These are phyloP conservation scores for Cryptocheilus praepositus DNA, from an alignment of 2,888 invertebrate species.

Conservation along the genomic window DNA sequence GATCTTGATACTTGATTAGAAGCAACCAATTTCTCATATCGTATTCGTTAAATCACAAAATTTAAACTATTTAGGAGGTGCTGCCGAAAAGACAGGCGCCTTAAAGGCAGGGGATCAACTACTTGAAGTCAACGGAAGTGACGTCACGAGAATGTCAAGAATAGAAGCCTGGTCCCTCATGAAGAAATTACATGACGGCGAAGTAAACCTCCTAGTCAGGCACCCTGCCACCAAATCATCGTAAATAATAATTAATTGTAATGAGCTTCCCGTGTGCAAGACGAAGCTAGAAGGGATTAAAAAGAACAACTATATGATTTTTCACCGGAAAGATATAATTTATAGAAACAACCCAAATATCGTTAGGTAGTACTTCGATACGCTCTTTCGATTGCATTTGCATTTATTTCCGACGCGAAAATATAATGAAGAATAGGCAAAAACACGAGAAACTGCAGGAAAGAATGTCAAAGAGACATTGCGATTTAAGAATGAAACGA, in stretches of 20 bases:
- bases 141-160: slow-evolving; percentile 89
- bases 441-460: too few relatives aligned
- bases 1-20: too few relatives aligned
- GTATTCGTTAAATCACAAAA: background rate
- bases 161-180: slow-evolving; percentile 96
- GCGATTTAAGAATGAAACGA: too few relatives aligned
- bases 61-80: slow-evolving; percentile 81
- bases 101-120: slow-evolving; percentile 92
- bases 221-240: slow-evolving; percentile 74
- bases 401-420: too few relatives aligned
- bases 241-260: slow-evolving; percentile 64
- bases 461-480: too few relatives aligned
- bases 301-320: too few relatives aligned
- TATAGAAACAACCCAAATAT: too few relatives aligned
- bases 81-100: slow-evolving; percentile 90
- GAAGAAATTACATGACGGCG: slow-evolving; percentile 91
- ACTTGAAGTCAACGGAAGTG: slow-evolving; percentile 87
- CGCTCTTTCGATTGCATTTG: too few relatives aligned
- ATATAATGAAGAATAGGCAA: too few relatives aligned
- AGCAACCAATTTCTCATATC: background rate
- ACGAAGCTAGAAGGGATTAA: too few relatives aligned
- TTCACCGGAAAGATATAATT: too few relatives aligned
- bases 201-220: slow-evolving; percentile 81
- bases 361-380: too few relatives aligned
- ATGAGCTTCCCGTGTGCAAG: slow-evolving; percentile 3